Evolutionary conservation across 2,797 vertebrate species (phyloP), one percentile per base, ranked within the genome.

Genomic region (Thripadectes ignobilis): DNA sequence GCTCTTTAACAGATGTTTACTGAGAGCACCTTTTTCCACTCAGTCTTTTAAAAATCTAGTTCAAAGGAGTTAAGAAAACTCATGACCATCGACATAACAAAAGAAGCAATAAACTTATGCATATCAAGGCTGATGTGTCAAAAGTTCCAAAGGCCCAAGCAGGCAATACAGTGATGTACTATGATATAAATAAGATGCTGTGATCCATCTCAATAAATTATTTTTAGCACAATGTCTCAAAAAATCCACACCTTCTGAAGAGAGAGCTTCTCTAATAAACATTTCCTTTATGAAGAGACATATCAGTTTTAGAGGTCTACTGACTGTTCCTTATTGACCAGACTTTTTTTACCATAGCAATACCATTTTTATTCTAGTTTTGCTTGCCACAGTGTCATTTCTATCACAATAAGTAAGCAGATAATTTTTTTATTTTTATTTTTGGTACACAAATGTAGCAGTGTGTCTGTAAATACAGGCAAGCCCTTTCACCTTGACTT

Each of bases 1-100:
- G 1, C 32, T 94, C 75, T 88, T 88, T 89, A 96, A 95, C 93
- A 96, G 94, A 95, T 97, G 95, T 96, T 96, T 95, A 91, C 83
- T 51, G 82, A 93, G 85, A 95, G 46, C 57, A n/a, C 39, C 92
- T 95, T 57, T 89, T 88, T 58, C 72, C 41, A 61, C 62, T 67
- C 32, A 5, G 20, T 51, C 71, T 89, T 96, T 94, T 73, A 38
- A 92, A 89, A 81, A 52, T 14, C 43, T 66, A 51, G 38, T 96
- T 96, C 93, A 96, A 94, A 96, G 75, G 89, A 92, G 41, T 77
- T 85, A 90, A 54, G 51, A 85, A 94, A 85, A 94, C 92, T 94
- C 54, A 49, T 80, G 78, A 62, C 92, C 90, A 71, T 72, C 57
- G 84, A 77, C 85, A 93, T 67, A 87, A 96, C 77, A 92, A 95